Evolutionary conservation across 2,888 invertebrate species (phyloP).

Genomic region (Rugalucina vietnamica): DNA sequence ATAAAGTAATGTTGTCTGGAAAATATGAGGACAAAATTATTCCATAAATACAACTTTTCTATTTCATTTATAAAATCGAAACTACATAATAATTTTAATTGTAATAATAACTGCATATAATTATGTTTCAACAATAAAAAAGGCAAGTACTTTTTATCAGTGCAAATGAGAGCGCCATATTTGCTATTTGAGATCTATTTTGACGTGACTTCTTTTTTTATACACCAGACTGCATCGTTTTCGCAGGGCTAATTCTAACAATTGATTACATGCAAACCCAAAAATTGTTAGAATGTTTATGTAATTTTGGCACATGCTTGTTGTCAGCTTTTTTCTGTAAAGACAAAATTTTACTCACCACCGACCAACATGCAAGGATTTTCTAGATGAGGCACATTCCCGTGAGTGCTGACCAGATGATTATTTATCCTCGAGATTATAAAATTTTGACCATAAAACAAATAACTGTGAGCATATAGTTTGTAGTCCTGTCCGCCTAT

Average conservation of each 20-base stretch:
- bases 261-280: too few relatives aligned
- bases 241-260: too few relatives aligned
- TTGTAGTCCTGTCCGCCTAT: slow-evolving; percentile 76
- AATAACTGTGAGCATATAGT: slow-evolving; percentile 82
- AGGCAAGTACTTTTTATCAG: neutral
- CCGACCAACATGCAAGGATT: slow-evolving; percentile 80
- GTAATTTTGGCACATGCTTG: too few relatives aligned
- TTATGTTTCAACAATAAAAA: neutral
- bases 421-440: slow-evolving; percentile 70
- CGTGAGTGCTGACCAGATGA: slow-evolving; percentile 30
- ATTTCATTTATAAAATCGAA: neutral
- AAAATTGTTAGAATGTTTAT: too few relatives aligned
- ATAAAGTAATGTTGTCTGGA: slow-evolving; percentile 54
- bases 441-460: slow-evolving; percentile 79
- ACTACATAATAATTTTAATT: neutral
- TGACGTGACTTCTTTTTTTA: too few relatives aligned
- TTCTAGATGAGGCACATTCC: slow-evolving; percentile 31
- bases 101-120: too few relatives aligned
- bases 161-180: too few relatives aligned
- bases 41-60: too few relatives aligned
- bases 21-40: neutral
- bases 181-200: too few relatives aligned
- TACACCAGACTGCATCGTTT: too few relatives aligned
- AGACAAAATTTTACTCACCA: too few relatives aligned
- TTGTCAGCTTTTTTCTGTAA: too few relatives aligned